phyloP scores from a whole-genome alignment of 2,113 vertebrate genomes.

The Saimiri boliviensis region DNA sequence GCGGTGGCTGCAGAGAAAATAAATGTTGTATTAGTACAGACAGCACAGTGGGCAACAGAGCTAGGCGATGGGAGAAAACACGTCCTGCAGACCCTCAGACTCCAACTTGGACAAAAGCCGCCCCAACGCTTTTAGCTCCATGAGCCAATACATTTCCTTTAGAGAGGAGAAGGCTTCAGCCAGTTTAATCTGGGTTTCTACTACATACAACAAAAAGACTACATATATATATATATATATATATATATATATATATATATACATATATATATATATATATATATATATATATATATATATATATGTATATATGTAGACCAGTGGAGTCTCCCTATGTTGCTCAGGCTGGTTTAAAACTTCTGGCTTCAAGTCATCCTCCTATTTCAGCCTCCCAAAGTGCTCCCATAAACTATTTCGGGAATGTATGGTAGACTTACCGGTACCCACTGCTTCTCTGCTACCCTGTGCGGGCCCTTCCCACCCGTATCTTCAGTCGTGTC shows the following conservation, averaged over 20 bases:
- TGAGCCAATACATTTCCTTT: accelerated
- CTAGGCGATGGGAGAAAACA: not conserved
- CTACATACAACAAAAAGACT: not conserved
- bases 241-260: too few relatives aligned
- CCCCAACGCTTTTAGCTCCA: not conserved
- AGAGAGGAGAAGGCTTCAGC: not conserved
- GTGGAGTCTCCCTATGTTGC: too few relatives aligned
- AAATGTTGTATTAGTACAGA: not conserved
- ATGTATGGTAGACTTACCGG: not conserved
- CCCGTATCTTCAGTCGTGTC: too few relatives aligned
- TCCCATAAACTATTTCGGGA: not conserved
- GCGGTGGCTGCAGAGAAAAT: not conserved
- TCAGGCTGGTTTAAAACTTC: too few relatives aligned
- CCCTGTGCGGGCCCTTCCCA: accelerated
- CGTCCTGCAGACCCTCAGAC: not conserved
- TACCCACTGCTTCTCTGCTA: accelerated
- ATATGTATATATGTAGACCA: too few relatives aligned
- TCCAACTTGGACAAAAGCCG: not conserved
- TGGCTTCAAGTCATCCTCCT: too few relatives aligned
- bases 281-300: too few relatives aligned
- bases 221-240: accelerated
- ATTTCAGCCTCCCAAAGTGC: too few relatives aligned
- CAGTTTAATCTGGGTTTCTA: not conserved
- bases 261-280: too few relatives aligned
- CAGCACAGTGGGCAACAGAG: not conserved